Base-by-base conservation (phyloP, 2,797 vertebrate genomes). In the Scleropages formosus region DNA sequence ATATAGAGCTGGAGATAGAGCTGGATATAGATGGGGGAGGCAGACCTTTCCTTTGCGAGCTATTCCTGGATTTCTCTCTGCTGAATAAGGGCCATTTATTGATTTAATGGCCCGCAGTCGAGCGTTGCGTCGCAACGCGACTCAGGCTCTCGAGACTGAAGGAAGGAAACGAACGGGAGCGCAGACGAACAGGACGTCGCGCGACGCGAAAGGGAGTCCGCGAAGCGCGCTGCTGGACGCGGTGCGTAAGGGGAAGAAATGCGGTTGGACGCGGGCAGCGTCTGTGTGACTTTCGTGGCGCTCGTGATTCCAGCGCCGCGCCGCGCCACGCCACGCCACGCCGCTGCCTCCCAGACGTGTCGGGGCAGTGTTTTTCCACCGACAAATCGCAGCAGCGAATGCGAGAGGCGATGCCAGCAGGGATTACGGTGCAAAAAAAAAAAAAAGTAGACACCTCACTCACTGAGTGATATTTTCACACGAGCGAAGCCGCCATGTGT, bases 1-100 rank as follows among this genome's bases (percentile, higher is more conserved):
- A 67, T 46, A 69, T 69, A 39, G 6, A 39, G 31, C 66, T 51
- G 47, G 8, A 67, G 46, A 69, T 69, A 39, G 6, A 39, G 31
- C 66, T 51, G 47, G 8, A 24, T 24, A 22, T 22, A 20, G 69
- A 16, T 31, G 49, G 24, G 44, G 46, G 26, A 53, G 20, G 49
- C 26, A 31, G 24, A 70, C 20, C 24, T 53, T 8, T 20, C 20
- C 24, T 53, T 8, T 20, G 51, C 13, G n/a, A 22, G 26, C 56
- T 71, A 71, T 71, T 71, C 49, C 68, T 56, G 68, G 49, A 49
- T 70, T 46, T 70, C 12, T 24, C 68, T 53, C 26, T 56, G 49
- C 24, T 27, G 18, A 56, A 56, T 12, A 56, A 12, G 53, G 11
- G 18, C 53, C 18, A 12, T 56, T n/a, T n/a, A n/a, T n/a, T n/a